These are phyloP conservation scores for Ptychoptera contaminata DNA, from an alignment of 2,888 invertebrate genomes.

Conservation along the genomic window DNA sequence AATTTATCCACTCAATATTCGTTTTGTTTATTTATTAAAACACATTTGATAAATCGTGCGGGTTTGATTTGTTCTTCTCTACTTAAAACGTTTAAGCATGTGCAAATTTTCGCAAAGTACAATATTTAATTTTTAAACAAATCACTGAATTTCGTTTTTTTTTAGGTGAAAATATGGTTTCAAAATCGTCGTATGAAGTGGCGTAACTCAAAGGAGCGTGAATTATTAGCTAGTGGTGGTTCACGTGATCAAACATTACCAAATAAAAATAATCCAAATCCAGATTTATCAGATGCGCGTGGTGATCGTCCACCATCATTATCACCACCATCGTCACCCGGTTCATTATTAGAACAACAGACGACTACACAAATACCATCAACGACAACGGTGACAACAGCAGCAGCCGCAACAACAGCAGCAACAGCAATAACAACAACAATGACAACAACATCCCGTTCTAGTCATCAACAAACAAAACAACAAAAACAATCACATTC, in stretches of 20 bases:
- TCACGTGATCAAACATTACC: slow-evolving; percentile 90
- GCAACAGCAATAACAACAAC: not conserved
- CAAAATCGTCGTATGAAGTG: slow-evolving; percentile 97
- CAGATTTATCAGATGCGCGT: slow-evolving; percentile 81
- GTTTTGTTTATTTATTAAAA: too few species aligned
- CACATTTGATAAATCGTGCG: too few species aligned
- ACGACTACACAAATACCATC: slow-evolving; percentile 14
- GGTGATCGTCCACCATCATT: slow-evolving; percentile 56
- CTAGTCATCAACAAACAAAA: slow-evolving; percentile 4
- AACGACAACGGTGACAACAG: not conserved
- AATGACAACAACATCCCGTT: not conserved
- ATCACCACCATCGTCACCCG: slow-evolving; percentile 33
- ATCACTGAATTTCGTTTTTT: slow-evolving; percentile 10
- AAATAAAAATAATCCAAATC: slow-evolving; percentile 92
- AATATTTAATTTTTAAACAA: too few species aligned
- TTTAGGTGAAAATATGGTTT: slow-evolving; percentile 59
- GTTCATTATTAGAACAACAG: slow-evolving; percentile 13
- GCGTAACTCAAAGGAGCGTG: slow-evolving; percentile 94
- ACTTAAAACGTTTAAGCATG: too few species aligned
- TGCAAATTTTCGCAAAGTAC: too few species aligned
- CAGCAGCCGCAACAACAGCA: slow-evolving; percentile 7
- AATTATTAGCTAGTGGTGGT: slow-evolving; percentile 82
- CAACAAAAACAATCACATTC: not conserved
- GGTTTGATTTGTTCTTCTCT: too few species aligned
- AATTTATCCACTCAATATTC: too few species aligned